These are phyloP conservation scores for Muricea muricata DNA, from an alignment of 92 coral and sea anemone species.

Conservation along the genomic window DNA sequence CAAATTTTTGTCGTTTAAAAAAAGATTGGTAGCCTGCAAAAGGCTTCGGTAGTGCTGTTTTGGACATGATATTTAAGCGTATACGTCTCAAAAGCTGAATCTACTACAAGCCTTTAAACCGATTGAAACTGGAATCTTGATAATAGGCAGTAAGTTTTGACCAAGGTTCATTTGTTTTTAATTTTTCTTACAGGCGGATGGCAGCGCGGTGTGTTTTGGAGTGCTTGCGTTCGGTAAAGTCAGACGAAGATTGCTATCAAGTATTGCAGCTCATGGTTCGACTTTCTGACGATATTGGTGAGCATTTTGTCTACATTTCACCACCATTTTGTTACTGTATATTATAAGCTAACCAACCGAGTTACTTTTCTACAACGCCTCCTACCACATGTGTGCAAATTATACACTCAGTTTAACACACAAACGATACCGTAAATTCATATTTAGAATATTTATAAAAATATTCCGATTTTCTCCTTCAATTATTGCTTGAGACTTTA, in stretches of 20 bases:
- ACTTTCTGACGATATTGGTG: constrained; percentile 95
- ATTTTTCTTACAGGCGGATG: constrained; percentile 78
- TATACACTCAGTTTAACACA: too few species aligned
- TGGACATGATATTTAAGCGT: background rate
- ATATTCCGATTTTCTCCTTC: background rate
- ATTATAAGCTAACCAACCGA: background rate
- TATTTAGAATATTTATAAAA: background rate
- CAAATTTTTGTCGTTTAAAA: too few species aligned
- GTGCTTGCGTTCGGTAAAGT: constrained; percentile 80
- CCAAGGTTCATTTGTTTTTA: background rate
- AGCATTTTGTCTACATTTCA: constrained; percentile 16
- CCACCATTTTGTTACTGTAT: background rate
- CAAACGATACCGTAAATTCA: background rate
- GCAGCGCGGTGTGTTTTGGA: constrained; percentile 95
- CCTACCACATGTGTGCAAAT: background rate
- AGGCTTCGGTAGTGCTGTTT: background rate
- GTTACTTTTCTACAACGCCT: background rate
- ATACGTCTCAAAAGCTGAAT: background rate
- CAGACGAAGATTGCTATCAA: constrained; percentile 88
- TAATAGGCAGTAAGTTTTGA: too few species aligned
- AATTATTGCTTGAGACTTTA: background rate
- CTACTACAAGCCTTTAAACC: background rate
- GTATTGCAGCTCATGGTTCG: constrained; percentile 87
- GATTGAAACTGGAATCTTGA: background rate
- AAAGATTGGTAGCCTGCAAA: background rate